These are phyloP conservation scores for Deroptyus accipitrinus DNA, from an alignment of 2,113 vertebrate species.

Conservation along the genomic window DNA sequence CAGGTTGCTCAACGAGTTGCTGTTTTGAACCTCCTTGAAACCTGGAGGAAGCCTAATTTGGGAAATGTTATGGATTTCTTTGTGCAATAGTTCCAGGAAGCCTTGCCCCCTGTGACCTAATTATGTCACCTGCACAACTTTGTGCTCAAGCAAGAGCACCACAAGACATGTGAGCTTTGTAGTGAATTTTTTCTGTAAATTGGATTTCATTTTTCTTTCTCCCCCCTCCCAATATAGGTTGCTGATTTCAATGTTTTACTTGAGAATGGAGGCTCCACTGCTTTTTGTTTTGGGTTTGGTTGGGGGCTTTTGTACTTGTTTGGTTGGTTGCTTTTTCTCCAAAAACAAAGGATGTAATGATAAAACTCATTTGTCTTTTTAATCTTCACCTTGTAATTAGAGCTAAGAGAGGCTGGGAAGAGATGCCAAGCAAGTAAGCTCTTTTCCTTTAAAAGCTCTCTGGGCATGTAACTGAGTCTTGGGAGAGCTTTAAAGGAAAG, in stretches of 20 bases:
- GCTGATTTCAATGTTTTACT: conserved; percentile 52
- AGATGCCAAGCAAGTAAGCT: not conserved
- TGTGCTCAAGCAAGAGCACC: conserved; percentile 58
- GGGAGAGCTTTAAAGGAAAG: conserved; percentile 40
- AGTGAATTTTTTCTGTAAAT: conserved; percentile 11
- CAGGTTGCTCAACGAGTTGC: not conserved
- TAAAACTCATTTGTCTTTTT: conserved; percentile 56
- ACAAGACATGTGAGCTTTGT: conserved; percentile 43
- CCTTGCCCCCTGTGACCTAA: conserved; percentile 81
- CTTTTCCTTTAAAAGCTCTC: conserved; percentile 38
- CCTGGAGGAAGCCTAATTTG: not conserved
- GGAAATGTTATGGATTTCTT: conserved; percentile 26
- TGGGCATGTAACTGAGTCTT: not conserved
- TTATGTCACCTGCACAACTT: conserved; percentile 78
- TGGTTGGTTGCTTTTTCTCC: not conserved
- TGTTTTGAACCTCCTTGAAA: conserved; percentile 34
- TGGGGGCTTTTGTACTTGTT: not conserved
- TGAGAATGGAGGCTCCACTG: not conserved
- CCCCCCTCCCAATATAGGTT: not conserved
- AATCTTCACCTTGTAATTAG: conserved; percentile 47
- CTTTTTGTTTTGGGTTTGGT: not conserved
- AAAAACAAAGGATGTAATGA: conserved; percentile 5
- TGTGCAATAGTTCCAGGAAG: conserved; percentile 55
- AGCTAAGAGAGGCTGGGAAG: not conserved
- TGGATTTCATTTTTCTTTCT: not conserved